These are phyloP conservation scores for Lepidurus couesii DNA, from an alignment of 1,140 invertebrate genomes.

Conservation along the genomic window DNA sequence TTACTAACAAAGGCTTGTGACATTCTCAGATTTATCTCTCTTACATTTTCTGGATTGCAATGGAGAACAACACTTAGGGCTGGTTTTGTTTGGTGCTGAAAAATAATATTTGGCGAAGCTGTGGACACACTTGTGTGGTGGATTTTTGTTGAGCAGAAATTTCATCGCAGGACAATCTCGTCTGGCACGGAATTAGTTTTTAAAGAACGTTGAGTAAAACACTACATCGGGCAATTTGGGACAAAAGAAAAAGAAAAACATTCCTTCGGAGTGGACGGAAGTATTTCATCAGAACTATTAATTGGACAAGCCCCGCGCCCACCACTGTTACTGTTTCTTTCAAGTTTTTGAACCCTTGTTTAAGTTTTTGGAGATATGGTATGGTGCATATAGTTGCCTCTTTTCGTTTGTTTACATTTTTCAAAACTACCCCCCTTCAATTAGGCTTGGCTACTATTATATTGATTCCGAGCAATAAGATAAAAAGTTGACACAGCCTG, in stretches of 20 bases:
- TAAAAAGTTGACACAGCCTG: conserved; percentile 9
- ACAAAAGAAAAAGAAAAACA: background rate
- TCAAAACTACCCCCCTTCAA: background rate
- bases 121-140: too few relatives aligned
- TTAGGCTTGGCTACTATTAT: conserved; percentile 22
- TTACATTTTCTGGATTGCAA: too few relatives aligned
- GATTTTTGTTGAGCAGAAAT: background rate
- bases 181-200: background rate
- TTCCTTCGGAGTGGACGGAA: background rate
- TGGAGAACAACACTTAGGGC: too few relatives aligned
- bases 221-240: background rate
- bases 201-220: background rate
- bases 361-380: background rate
- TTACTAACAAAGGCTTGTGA: too few relatives aligned
- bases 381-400: background rate
- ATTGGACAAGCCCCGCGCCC: too few relatives aligned
- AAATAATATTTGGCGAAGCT: too few relatives aligned
- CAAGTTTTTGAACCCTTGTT: background rate
- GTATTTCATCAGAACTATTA: too few relatives aligned
- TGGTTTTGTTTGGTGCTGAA: too few relatives aligned
- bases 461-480: conserved; percentile 19
- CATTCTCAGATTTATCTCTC: too few relatives aligned
- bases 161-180: conserved; percentile 2
- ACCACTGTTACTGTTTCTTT: too few relatives aligned
- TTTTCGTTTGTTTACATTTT: background rate